These are phyloP conservation scores for Ruditapes philippinarum DNA, from an alignment of 1,140 invertebrate species.

Conservation along the genomic window DNA sequence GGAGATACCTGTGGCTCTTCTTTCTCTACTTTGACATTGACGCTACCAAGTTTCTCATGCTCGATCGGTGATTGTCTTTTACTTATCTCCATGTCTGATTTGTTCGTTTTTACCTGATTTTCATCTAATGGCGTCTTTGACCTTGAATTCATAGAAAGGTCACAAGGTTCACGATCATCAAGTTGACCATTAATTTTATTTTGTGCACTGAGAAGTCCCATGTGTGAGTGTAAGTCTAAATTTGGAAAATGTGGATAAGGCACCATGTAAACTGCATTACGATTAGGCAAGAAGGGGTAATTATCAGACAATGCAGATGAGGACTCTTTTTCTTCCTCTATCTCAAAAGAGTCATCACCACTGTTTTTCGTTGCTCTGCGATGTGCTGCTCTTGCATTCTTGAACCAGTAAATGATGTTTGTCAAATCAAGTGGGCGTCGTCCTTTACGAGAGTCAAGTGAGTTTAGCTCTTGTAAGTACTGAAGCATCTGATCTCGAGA, in stretches of 20 bases:
- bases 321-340: constrained; percentile 76
- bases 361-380: constrained; percentile 89
- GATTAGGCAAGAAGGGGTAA: constrained; percentile 70
- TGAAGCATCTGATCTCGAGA: constrained; percentile 94
- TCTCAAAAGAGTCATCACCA: constrained; percentile 80
- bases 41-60: constrained; percentile 11
- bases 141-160: constrained; percentile 61
- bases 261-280: constrained; percentile 75
- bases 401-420: constrained; percentile 99
- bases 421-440: constrained; percentile 97
- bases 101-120: not conserved
- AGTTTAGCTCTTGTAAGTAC: constrained; percentile 97
- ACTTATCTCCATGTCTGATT: constrained; percentile 39
- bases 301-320: constrained; percentile 15
- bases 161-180: constrained; percentile 65
- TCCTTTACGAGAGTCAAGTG: constrained; percentile 95
- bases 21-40: constrained; percentile 18
- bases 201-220: constrained; percentile 44
- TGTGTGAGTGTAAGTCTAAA: constrained; percentile 41
- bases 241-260: constrained; percentile 69
- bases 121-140: constrained; percentile 42
- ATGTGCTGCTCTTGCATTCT: constrained; percentile 98
- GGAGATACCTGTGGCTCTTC: constrained; percentile 18
- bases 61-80: constrained; percentile 55
- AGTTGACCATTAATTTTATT: constrained; percentile 30